Conservation (phyloP, 2,888 invertebrate species). For the Portevinia maculata region DNA sequence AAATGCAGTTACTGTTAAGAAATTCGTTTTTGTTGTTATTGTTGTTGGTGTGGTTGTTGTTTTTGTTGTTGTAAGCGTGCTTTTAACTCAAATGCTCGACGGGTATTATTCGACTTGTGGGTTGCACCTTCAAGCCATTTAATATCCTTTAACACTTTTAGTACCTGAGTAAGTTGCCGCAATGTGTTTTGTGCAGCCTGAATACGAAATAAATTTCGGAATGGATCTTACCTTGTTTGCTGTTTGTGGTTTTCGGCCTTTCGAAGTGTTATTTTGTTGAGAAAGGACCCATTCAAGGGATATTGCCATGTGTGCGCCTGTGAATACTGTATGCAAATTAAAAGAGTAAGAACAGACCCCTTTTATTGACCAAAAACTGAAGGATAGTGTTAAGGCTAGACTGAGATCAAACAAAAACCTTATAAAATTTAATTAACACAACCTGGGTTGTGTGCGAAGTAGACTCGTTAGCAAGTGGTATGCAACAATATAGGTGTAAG, state of each 20-base stretch:
- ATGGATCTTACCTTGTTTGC: conserved; percentile 19
- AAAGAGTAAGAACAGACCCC: conserved; percentile 40
- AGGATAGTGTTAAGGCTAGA: conserved; percentile 60
- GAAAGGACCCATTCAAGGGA: conserved; percentile 17
- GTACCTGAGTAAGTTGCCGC: conserved; percentile 37
- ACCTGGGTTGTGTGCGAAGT: conserved; percentile 14
- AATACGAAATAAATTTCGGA: conserved; percentile 59
- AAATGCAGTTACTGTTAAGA: conserved; percentile 53
- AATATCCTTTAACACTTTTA: conserved; percentile 56
- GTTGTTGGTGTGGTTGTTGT: too few species aligned
- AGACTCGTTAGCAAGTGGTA: conserved; percentile 33
- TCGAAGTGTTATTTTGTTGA: conserved; percentile 1
- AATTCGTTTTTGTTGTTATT: conserved; percentile 16
- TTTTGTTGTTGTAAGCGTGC: conserved; percentile 32
- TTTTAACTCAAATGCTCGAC: conserved; percentile 36
- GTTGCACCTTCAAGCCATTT: conserved; percentile 59
- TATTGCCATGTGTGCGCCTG: conserved; percentile 3
- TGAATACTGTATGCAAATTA: conserved; percentile 49
- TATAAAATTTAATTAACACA: conserved; percentile 73
- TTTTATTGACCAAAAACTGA: conserved; percentile 35
- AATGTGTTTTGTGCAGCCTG: conserved; percentile 47
- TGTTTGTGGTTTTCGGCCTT: conserved; percentile 32
- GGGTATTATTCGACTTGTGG: conserved; percentile 54
- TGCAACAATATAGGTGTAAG: conserved; percentile 50
- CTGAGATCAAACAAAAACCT: conserved; percentile 68